Evolutionary conservation across 2,888 invertebrate species (phyloP).

Genomic region (Drosophila crucigera): DNA sequence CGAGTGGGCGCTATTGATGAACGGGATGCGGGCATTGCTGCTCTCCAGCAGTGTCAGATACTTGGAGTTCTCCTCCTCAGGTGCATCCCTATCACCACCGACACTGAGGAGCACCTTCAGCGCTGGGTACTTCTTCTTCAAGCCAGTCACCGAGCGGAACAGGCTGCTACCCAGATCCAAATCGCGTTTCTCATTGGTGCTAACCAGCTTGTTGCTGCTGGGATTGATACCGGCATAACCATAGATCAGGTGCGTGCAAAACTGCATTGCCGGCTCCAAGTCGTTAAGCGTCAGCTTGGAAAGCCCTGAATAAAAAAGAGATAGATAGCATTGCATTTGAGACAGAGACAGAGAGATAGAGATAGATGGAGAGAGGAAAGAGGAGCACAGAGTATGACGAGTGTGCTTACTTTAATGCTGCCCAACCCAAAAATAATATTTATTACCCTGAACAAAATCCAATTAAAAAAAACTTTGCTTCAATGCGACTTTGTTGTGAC

Average conservation of each 20-base stretch:
- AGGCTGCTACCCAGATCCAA: slow-evolving; percentile 90
- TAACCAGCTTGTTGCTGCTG: slow-evolving; percentile 89
- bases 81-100: slow-evolving; percentile 91
- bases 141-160: slow-evolving; percentile 89
- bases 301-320: slow-evolving; percentile 87
- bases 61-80: slow-evolving; percentile 88
- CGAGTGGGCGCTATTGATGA: slow-evolving; percentile 91
- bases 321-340: neutral
- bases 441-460: slow-evolving; percentile 35
- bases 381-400: neutral
- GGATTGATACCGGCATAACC: slow-evolving; percentile 91
- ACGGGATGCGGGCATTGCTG: slow-evolving; percentile 90
- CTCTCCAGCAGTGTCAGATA: slow-evolving; percentile 91
- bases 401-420: neutral
- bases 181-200: slow-evolving; percentile 90
- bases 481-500: slow-evolving; percentile 26
- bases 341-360: neutral
- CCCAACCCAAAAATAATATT: slow-evolving; percentile 27
- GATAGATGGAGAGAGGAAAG: neutral
- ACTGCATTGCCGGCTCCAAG: slow-evolving; percentile 90
- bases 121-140: slow-evolving; percentile 90
- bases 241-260: slow-evolving; percentile 92
- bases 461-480: slow-evolving; percentile 56
- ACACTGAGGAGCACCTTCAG: slow-evolving; percentile 91
- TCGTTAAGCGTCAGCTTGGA: slow-evolving; percentile 91